Base-by-base conservation (phyloP, 1,140 invertebrate species). In the Diorhabda carinulata region DNA sequence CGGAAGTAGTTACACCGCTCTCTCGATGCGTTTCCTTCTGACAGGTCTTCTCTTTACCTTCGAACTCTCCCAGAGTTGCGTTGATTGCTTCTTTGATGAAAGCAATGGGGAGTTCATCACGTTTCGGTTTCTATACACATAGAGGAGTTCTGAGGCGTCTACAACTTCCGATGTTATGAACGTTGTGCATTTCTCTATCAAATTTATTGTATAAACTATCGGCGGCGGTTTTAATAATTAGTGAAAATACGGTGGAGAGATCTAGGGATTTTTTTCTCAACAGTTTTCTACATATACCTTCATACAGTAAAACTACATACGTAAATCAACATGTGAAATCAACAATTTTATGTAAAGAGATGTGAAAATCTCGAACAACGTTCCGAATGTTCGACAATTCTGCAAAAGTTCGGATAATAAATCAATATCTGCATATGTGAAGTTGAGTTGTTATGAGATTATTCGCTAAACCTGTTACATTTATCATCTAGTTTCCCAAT, bases 391-490 rank as follows among this genome's bases (percentile, higher is more conserved):
- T 6, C 47, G n/a, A 52, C 6, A 8, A 6, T 6, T 52, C 47
- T 8, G 47, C 47, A 52, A n/a, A 52, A 52, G 47, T 52, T 52
- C 47, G n/a, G 6, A 52, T 52, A 52, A 52, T 52, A 52, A 52
- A 52, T 52, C 47, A 52, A 52, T 52, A 52, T 52, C 47, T 52
- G 47, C 47, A 52, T 52, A 52, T 52, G 47, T 52, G 47, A 52
- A 3, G 47, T 52, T 52, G 3, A 52, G 47, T 52, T 52, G 47
- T 52, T 52, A 52, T 52, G 6, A n/a, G 47, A 52, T 52, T 52
- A 52, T 52, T 52, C 47, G 6, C 6, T 52, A 52, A 52, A 52
- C 47, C 47, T 52, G 47, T 52, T 8, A 52, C 47, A 52, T 52
- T 52, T 52, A 52, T 52, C 47, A 52, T 52, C 47, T 52, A 6